Conservation (phyloP, 2,113 vertebrate genomes). For the Salvelinus namaycush region DNA sequence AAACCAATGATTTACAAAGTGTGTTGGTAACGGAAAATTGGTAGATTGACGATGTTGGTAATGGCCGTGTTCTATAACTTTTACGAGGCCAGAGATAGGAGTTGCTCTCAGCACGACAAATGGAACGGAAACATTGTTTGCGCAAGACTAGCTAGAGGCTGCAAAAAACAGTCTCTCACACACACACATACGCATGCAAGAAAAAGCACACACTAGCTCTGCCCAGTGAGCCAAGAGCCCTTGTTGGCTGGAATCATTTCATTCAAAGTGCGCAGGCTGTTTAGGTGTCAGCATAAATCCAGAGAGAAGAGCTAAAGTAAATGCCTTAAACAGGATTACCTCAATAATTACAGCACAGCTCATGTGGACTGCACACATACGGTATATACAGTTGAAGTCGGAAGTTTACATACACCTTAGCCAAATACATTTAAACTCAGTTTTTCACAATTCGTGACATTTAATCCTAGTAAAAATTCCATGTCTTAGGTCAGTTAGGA, state of each 20-base stretch:
- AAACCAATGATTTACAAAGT: slow-evolving; percentile 30
- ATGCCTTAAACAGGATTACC: too few relatives aligned
- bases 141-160: slow-evolving; percentile 1
- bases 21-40: slow-evolving; percentile 8
- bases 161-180: not conserved
- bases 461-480: too few relatives aligned
- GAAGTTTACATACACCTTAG: too few relatives aligned
- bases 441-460: too few relatives aligned
- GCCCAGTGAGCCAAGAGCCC: not conserved
- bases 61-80: slow-evolving; percentile 29
- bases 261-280: not conserved
- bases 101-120: slow-evolving; percentile 23
- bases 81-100: slow-evolving; percentile 13
- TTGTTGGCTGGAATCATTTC: not conserved
- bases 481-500: too few relatives aligned
- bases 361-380: not conserved
- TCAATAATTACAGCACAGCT: not conserved
- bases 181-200: not conserved
- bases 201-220: not conserved
- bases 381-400: too few relatives aligned
- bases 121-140: slow-evolving; percentile 41
- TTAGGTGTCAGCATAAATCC: not conserved
- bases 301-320: not conserved
- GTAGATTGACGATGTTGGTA: slow-evolving; percentile 26
- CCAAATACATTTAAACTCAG: too few relatives aligned